Evolutionary conservation across 2,113 vertebrate species (phyloP).

Genomic region (Mustelus asterias): DNA sequence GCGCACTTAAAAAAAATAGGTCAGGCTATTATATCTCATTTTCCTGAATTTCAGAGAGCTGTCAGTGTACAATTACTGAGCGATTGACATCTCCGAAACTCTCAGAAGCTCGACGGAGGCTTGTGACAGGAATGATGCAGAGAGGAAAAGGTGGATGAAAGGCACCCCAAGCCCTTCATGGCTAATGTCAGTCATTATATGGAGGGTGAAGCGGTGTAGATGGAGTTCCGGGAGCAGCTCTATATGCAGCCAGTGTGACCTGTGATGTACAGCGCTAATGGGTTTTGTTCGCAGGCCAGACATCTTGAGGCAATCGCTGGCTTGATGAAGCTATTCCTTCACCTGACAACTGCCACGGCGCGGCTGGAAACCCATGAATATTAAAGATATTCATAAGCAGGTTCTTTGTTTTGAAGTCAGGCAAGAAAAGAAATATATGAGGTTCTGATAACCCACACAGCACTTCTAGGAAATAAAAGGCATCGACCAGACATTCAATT

Average conservation of each 20-base stretch:
- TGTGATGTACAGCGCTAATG: not conserved
- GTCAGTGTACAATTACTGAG: not conserved
- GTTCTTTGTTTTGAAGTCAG: slow-evolving; percentile 54
- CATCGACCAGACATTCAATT: not conserved
- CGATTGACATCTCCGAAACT: not conserved
- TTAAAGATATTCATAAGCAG: slow-evolving; percentile 59
- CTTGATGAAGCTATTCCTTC: slow-evolving; percentile 63
- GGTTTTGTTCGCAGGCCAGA: not conserved
- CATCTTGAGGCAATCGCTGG: not conserved
- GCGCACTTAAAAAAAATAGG: not conserved
- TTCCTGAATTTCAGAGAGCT: not conserved
- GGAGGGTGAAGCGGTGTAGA: not conserved
- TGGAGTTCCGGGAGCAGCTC: not conserved
- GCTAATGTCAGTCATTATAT: not conserved
- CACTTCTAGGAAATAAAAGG: slow-evolving; percentile 19
- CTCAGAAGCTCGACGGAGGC: not conserved
- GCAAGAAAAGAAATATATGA: slow-evolving; percentile 56
- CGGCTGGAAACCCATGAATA: slow-evolving; percentile 62
- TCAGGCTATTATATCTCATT: not conserved
- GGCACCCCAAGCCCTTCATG: not conserved
- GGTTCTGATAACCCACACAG: not conserved
- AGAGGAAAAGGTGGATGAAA: not conserved
- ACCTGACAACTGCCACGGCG: slow-evolving; percentile 61
- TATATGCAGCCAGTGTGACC: not conserved
- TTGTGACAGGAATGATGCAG: not conserved